phyloP scores from a whole-genome alignment of 2,797 vertebrate genomes.

The Lepus oiostolus region DNA sequence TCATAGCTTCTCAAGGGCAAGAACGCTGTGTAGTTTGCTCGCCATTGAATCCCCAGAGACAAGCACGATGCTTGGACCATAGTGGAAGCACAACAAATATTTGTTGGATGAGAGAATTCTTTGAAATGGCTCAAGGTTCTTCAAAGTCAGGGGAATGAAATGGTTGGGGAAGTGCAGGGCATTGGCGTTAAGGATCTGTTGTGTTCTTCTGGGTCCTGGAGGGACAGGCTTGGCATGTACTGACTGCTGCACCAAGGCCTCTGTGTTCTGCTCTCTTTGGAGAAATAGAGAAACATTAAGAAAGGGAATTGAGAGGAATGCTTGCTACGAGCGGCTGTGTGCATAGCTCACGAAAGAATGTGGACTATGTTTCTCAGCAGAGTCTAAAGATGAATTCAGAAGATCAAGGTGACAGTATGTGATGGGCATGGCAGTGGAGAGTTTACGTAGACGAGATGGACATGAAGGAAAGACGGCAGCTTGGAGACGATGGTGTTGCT shows the following conservation, averaged over 20 bases:
- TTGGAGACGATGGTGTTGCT: neutral
- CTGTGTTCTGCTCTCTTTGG: neutral
- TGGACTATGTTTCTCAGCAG: neutral
- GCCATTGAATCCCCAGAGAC: neutral
- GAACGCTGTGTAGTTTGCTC: neutral
- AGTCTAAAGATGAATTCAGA: slow-evolving; percentile 6
- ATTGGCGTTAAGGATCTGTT: neutral
- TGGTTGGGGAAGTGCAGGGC: neutral
- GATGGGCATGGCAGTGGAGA: neutral
- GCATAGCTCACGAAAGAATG: neutral
- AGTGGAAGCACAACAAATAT: neutral
- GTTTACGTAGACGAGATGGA: neutral
- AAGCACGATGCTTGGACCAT: neutral
- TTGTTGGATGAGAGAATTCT: neutral
- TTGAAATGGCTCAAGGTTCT: slow-evolving; percentile 11
- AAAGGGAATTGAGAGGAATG: neutral
- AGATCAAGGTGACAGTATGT: neutral
- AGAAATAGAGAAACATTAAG: slow-evolving; percentile 43
- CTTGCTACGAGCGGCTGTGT: neutral
- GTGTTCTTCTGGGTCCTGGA: neutral
- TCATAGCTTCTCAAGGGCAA: neutral
- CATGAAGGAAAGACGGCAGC: neutral
- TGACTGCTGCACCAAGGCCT: neutral
- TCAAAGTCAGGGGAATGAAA: slow-evolving; percentile 9
- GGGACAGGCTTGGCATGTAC: no score